Conservation (phyloP, 2,888 invertebrate species). For the Digitonthophagus gazella region DNA sequence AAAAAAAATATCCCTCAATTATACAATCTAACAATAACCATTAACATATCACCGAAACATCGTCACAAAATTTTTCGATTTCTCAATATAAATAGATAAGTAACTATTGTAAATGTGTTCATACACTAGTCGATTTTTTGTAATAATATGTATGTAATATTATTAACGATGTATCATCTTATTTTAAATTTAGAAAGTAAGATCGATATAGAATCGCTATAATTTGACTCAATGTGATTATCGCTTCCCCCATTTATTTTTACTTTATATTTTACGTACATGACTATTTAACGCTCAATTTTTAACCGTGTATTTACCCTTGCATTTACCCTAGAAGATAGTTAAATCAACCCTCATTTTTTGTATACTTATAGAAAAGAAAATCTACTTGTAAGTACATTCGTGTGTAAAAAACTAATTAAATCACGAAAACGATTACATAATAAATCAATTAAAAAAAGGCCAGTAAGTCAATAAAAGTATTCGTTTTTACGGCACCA, state of each 20-base stretch:
- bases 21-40: not conserved
- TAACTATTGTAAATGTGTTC: constrained; percentile 14
- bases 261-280: not conserved
- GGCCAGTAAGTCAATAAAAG: not conserved
- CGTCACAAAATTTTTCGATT: not conserved
- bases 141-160: constrained; percentile 8
- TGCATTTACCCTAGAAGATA: not conserved
- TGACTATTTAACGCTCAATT: not conserved
- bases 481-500: not conserved
- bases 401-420: too few relatives aligned
- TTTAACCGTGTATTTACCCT: not conserved
- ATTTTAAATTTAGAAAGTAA: not conserved
- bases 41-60: not conserved
- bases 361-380: not conserved
- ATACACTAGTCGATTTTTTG: constrained; percentile 12
- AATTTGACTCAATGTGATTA: not conserved
- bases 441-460: too few relatives aligned
- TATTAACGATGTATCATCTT: not conserved
- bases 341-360: not conserved
- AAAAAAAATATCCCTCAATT: too few relatives aligned
- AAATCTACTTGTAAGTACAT: too few relatives aligned
- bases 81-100: not conserved
- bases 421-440: too few relatives aligned
- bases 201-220: not conserved
- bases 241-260: not conserved